Evolutionary conservation across 2,797 vertebrate genomes (phyloP).

Genomic region (Cuculus canorus): DNA sequence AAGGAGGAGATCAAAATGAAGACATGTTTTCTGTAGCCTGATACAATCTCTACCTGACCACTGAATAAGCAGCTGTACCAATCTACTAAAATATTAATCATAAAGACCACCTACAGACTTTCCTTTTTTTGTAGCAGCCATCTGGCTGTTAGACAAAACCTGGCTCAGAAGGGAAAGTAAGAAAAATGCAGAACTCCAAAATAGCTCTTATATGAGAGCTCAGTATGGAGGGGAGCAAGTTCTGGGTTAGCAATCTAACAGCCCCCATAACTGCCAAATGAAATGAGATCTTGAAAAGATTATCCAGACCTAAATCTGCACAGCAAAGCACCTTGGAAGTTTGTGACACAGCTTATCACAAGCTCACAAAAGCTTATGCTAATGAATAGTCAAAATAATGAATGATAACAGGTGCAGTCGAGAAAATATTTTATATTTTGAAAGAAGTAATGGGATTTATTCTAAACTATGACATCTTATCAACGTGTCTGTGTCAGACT

Average conservation of each 20-base stretch:
- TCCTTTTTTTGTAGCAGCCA: slow-evolving; percentile 21
- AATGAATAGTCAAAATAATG: neutral
- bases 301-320: neutral
- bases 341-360: neutral
- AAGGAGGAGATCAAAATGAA: neutral
- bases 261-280: neutral
- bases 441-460: neutral
- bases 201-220: neutral
- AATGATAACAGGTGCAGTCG: neutral
- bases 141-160: slow-evolving; percentile 34
- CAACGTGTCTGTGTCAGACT: neutral
- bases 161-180: neutral
- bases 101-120: slow-evolving; percentile 11
- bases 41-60: neutral
- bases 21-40: neutral
- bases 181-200: neutral
- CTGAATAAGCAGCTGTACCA: neutral
- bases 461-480: neutral
- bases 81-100: slow-evolving; percentile 46
- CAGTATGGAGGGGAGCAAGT: neutral
- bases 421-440: neutral
- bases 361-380: neutral
- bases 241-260: neutral
- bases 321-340: neutral
- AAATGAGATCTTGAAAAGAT: neutral